Base-by-base conservation (phyloP, 2,888 invertebrate species). In the Melinopterus prodromus region DNA sequence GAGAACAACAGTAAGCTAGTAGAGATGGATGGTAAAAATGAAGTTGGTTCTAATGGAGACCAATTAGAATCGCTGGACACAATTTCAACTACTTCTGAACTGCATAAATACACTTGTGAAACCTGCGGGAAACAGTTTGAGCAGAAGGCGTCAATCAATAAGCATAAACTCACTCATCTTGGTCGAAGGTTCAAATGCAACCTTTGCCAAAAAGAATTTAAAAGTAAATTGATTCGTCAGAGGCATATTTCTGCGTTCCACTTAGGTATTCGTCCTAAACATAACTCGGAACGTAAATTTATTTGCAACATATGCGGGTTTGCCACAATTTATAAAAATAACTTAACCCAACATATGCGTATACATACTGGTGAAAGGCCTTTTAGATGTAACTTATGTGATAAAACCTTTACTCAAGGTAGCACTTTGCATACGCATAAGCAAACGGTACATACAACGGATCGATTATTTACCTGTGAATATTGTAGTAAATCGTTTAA, bases 401-500 rank as follows among this genome's bases (percentile, higher is more conserved):
- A 35, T n/a, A 80, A 78, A 78, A n/a, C 37, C 35, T 74, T 74
- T 26, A 36, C 74, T 74, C 74, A 74, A 7, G 16, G 26, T 16
- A 26, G 74, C 15, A 26, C 74, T 35, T 74, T 74, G 35, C 7
- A 35, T 35, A 35, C 35, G n/a, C 74, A 74, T 74, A 74, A 35
- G 37, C 74, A 15, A 36, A 35, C 85, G 78, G 84, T 83, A 6
- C 88, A 88, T 78, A 86, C 86, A 0, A 87, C 86, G 3, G 84
- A 84, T 16, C 86, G 85, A 81, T 86, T 86, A 15, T 85, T 84
- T 80, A 83, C 83, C 15, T 87, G 88, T 78, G 78, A 84, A 9
- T 80, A 85, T 72, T 88, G 88, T 80, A 84, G 85, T 16, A 87
- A 86, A 82, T 82, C 83, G 9, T 88, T 88, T 78, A 83, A 85